Evolutionary conservation across 1,140 invertebrate species (phyloP), one percentile per base, ranked within the genome.

Genomic region (Atopsyche davidsoni): DNA sequence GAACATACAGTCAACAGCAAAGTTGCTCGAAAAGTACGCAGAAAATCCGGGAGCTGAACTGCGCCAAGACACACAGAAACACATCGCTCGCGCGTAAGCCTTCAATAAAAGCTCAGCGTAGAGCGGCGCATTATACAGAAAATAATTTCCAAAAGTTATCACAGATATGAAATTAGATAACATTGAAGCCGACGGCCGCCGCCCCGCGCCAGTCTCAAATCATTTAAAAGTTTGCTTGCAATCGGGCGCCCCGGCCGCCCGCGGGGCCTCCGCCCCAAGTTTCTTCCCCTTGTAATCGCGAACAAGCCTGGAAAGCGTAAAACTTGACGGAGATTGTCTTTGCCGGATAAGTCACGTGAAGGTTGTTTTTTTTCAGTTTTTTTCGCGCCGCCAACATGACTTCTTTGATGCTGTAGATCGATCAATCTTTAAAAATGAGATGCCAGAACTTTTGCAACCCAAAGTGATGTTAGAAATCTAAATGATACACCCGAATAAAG

Each of bases 141-240:
- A 48, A 48, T 48, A 48, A 40, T 48, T 48, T 31, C 13, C 18
- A 16, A 48, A 48, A 48, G 46, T 48, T 48, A 48, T 48, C 46
- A 48, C 36, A 48, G 46, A 48, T 48, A 48, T 48, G 46, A 48
- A 48, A 48, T 48, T 48, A 48, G 46, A 48, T 48, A 48, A 48
- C 46, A 48, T 40, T 25, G 36, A 40, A 24, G 46, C 34, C 46
- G 18, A 41, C 35, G 35, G 35, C n/a, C 35, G 17, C 35, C 17
- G 39, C 39, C 17, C 23, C 18, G 4, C 39, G 46, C 46, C 34
- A 48, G 35, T 48, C 46, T 48, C 35, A 32, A 48, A 48, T 48
- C 46, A 48, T 48, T 48, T 48, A 48, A 48, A 48, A 48, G 46
- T 48, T 48, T 48, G 17, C 46, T 40, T 48, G 46, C 46, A 48